Evolutionary conservation across 2,113 vertebrate genomes (phyloP).

Genomic region (Piprites chloris): DNA sequence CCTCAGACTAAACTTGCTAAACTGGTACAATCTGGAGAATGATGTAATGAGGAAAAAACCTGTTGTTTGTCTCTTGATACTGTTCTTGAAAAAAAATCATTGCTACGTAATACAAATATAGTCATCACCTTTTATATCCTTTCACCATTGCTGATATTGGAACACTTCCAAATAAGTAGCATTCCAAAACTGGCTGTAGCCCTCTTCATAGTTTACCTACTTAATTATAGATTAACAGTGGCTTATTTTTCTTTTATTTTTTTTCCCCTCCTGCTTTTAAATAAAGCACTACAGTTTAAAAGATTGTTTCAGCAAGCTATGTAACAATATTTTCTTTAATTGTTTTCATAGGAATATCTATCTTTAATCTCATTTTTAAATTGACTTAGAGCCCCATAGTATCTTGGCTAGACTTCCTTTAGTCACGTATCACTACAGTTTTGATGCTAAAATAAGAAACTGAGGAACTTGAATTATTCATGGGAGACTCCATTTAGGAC

Average conservation of each 20-base stretch:
- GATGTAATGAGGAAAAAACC: conserved; percentile 61
- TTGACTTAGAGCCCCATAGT: background rate
- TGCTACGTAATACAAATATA: conserved; percentile 30
- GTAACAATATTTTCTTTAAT: conserved; percentile 5
- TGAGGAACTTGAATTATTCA: conserved; percentile 68
- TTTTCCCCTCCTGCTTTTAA: background rate
- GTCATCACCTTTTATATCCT: conserved; percentile 48
- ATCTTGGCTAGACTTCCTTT: conserved; percentile 41
- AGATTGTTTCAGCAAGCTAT: background rate
- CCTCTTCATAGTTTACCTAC: background rate
- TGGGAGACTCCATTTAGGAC: conserved; percentile 61
- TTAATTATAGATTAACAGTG: conserved; percentile 36
- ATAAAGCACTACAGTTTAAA: conserved; percentile 1
- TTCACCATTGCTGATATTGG: conserved; percentile 46
- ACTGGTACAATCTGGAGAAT: conserved; percentile 51
- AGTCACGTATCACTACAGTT: conserved; percentile 54
- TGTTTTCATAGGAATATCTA: background rate
- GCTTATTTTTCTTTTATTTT: background rate
- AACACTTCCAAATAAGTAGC: conserved; percentile 43
- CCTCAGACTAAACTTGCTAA: conserved; percentile 46
- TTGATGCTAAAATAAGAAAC: conserved; percentile 66
- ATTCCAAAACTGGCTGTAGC: conserved; percentile 4
- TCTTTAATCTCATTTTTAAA: conserved; percentile 18
- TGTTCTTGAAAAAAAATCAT: conserved; percentile 36
- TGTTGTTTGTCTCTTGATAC: conserved; percentile 53